Evolutionary conservation across 2,888 invertebrate species (phyloP).

Genomic region (Morpho helenor): DNA sequence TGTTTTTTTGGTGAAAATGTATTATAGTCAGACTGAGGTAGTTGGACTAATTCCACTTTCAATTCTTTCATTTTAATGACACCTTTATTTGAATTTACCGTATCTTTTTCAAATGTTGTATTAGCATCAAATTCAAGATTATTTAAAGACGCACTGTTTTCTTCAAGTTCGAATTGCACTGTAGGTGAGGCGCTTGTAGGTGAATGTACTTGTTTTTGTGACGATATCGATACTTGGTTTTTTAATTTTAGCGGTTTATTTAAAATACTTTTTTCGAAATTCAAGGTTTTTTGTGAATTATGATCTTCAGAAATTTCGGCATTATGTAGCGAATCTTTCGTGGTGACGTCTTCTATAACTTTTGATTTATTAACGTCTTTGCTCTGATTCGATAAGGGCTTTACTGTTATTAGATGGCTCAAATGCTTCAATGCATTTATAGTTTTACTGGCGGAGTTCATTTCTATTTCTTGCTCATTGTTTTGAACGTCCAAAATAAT

Average conservation of each 20-base stretch:
- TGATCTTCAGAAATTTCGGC: background rate
- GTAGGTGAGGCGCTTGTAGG: background rate
- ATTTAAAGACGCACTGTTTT: constrained; percentile 20
- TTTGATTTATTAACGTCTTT: constrained; percentile 16
- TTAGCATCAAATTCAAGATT: constrained; percentile 16
- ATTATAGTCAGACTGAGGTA: background rate
- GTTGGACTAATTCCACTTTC: constrained; percentile 13
- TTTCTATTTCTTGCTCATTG: constrained; percentile 17
- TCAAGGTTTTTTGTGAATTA: constrained; percentile 8
- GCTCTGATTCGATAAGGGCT: constrained; percentile 39
- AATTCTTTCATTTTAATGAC: constrained; percentile 11
- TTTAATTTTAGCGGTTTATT: constrained; percentile 34
- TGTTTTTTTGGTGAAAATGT: constrained; percentile 3
- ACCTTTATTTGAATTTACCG: constrained; percentile 4
- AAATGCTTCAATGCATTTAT: constrained; percentile 50
- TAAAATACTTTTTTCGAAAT: constrained; percentile 26
- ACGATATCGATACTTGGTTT: background rate
- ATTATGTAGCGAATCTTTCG: background rate
- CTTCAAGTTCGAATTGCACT: constrained; percentile 14
- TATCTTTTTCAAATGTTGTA: constrained; percentile 11
- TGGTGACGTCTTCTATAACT: constrained; percentile 11
- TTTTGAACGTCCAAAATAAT: background rate
- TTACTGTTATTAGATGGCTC: constrained; percentile 52
- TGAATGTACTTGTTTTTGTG: background rate
- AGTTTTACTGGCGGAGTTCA: constrained; percentile 27